phyloP scores from a whole-genome alignment of 2,113 vertebrate genomes.

The Calcarius ornatus region DNA sequence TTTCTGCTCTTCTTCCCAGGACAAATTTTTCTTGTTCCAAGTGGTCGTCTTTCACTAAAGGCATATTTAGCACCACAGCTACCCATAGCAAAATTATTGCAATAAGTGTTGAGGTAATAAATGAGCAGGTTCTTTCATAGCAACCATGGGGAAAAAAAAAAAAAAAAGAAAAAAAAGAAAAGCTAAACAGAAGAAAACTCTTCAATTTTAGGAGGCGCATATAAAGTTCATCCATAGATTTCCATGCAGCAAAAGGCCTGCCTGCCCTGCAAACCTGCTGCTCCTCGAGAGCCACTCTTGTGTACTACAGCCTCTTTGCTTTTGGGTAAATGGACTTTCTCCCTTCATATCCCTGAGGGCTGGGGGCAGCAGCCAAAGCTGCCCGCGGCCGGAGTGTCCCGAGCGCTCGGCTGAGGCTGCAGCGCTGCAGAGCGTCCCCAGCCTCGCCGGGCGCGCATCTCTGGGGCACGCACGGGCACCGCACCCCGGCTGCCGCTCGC shows the following conservation, averaged over 20 bases:
- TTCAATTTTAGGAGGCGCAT: background rate
- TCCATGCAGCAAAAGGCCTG: background rate
- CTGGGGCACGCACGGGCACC: accelerated
- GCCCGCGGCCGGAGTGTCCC: accelerated
- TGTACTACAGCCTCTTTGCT: background rate
- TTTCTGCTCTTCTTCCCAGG: background rate
- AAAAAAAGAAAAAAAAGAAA: background rate
- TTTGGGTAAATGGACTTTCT: background rate
- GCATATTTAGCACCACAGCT: background rate
- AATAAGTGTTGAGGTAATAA: background rate
- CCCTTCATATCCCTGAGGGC: accelerated
- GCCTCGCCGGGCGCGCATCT: accelerated
- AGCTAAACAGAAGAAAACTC: background rate
- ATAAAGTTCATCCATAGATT: background rate
- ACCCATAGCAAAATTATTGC: background rate
- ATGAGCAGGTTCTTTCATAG: background rate
- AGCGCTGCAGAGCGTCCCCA: background rate
- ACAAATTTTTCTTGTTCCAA: background rate
- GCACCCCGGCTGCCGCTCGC: accelerated
- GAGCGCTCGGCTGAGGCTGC: background rate
- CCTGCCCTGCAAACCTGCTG: background rate
- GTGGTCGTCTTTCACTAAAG: background rate
- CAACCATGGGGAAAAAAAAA: background rate
- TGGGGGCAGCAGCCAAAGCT: background rate
- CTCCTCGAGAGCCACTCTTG: background rate